A percentile compares a stretch with the other conserved stretches of the same genome.
Conservation (phyloP, 2,888 invertebrate species). For the Lasius fuliginosus region DNA sequence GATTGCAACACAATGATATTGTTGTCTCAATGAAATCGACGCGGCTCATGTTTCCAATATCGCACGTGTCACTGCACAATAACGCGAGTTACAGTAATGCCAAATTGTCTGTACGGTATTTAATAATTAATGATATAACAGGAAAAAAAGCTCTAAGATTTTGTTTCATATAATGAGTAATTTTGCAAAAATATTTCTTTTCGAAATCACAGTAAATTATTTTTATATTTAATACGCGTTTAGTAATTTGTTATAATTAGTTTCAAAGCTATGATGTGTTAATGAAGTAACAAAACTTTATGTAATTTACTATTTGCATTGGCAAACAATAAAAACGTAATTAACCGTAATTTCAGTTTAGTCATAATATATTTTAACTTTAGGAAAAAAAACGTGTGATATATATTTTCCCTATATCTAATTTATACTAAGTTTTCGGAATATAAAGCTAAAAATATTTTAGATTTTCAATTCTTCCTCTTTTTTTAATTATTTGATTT, state of each 20-base stretch:
- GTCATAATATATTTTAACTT: too few species aligned
- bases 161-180: neutral
- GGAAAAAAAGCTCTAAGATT: neutral
- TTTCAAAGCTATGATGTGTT: neutral
- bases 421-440: too few species aligned
- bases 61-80: neutral
- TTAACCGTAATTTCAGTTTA: too few species aligned
- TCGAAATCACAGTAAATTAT: neutral
- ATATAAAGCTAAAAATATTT: too few species aligned
- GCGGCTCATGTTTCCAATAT: neutral
- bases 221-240: neutral
- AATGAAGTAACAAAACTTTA: neutral
- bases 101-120: neutral
- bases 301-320: neutral
- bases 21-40: neutral
- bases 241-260: neutral
- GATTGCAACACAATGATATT: neutral
- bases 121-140: constrained; percentile 1
- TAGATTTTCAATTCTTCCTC: too few species aligned
- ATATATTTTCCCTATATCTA: too few species aligned
- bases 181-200: neutral
- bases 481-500: too few species aligned
- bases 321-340: too few species aligned
- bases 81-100: neutral
- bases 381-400: too few species aligned